Base-by-base conservation (phyloP, 2,888 invertebrate genomes). In the Tillus elongatus region DNA sequence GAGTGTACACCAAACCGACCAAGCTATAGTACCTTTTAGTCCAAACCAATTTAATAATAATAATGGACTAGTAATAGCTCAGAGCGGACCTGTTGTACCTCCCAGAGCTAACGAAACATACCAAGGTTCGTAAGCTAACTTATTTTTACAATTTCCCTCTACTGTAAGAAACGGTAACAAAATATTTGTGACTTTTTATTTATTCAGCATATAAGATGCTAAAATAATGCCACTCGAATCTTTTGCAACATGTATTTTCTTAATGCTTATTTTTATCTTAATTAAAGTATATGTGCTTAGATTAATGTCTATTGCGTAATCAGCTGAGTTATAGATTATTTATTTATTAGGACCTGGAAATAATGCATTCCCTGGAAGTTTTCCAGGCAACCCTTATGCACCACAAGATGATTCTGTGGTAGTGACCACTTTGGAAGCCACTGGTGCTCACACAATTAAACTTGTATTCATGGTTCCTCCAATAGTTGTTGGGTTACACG, bases 391-490 rank as follows among this genome's bases (percentile, higher is more conserved):
- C n/a, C 24, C 24, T 19, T 19, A 19, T 19, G 24, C 53, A 15
- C 54, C 53, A 15, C 54, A 55, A 40, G 72, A 73, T 45, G 73
- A 72, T 45, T n/a, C n/a, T n/a, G 66, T 77, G 33, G 62, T 64
- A 9, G 71, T 76, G 10, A 70, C 74, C 33, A 54, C 57, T 0
- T 58, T 89, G 46, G 81, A 85, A 60, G 77, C 88, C 2, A 72
- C 90, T 39, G 83, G 88, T 47, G 77, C 85, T 0, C 78, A 79
- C 12, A 82, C 85, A 15, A 79, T 90, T 4, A 79, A 85, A 45
- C 74, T 91, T 56, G 75, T 86, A 8, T 89, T 91, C 59, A 82
- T 82, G 2, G 79, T 91, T 6, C 89, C 91, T 0, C 71, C 78
- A 12, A 74, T 88, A 2, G 75, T 88, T 46, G 88, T 91, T 4